A percentile compares a stretch with the other conserved stretches of the same genome.
These are phyloP conservation scores for Cosmorhoe ocellata DNA, from an alignment of 2,888 invertebrate species.

Conservation along the genomic window DNA sequence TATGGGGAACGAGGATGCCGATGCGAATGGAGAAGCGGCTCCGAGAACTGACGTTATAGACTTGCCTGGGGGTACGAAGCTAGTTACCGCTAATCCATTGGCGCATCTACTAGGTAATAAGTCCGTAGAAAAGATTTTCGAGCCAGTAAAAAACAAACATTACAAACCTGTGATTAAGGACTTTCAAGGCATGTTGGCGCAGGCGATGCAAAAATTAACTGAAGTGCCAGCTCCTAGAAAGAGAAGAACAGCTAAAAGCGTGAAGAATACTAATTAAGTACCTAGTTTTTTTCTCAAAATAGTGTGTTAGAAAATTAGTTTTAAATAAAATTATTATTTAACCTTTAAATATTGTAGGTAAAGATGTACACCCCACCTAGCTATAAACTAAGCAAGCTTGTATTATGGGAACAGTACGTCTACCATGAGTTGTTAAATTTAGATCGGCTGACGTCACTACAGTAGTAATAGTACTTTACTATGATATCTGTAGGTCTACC, in stretches of 20 bases:
- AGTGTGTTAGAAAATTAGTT: too few species aligned
- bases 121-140: conserved; percentile 42
- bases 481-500: too few species aligned
- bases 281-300: too few species aligned
- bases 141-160: conserved; percentile 44
- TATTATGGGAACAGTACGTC: too few species aligned
- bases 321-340: too few species aligned
- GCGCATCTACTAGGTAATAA: conserved; percentile 59
- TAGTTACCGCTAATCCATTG: conserved; percentile 64
- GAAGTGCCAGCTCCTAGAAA: conserved; percentile 4
- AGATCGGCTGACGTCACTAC: too few species aligned
- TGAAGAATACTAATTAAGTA: background rate
- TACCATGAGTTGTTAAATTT: too few species aligned
- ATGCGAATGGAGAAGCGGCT: background rate
- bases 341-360: too few species aligned
- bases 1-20: background rate
- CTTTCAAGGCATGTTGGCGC: conserved; percentile 51
- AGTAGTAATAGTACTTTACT: too few species aligned
- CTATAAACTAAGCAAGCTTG: too few species aligned
- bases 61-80: conserved; percentile 58
- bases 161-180: conserved; percentile 47
- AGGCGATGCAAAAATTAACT: conserved; percentile 52
- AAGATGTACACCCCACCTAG: too few species aligned
- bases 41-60: conserved; percentile 26
- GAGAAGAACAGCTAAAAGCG: background rate